A percentile compares a stretch with the other conserved stretches of the same genome.
These are phyloP conservation scores for Holothuria glaberrima DNA, from an alignment of 35 echinoderm and acorn worm species.

Conservation along the genomic window DNA sequence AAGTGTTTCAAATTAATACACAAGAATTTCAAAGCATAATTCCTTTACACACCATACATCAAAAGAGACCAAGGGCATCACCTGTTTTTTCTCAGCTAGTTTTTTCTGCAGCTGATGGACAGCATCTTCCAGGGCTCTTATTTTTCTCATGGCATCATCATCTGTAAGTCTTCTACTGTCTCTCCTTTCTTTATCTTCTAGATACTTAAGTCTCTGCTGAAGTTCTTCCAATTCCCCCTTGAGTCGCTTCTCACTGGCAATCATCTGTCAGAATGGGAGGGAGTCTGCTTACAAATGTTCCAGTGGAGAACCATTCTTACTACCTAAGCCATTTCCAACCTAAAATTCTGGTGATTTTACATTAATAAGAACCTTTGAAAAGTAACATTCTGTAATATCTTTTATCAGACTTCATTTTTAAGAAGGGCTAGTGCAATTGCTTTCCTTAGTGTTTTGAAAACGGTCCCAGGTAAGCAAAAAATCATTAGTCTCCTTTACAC, in stretches of 20 bases:
- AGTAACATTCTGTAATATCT: too few species aligned
- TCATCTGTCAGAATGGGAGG: conserved; percentile 55
- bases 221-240: conserved; percentile 87
- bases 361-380: too few species aligned
- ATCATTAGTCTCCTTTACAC: too few species aligned
- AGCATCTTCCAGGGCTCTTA: conserved; percentile 80
- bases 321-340: too few species aligned
- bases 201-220: conserved; percentile 73
- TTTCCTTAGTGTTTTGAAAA: too few species aligned
- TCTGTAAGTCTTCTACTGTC: conserved; percentile 80
- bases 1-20: not conserved
- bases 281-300: too few species aligned
- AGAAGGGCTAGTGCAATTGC: too few species aligned
- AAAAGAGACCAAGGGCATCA: conserved; percentile 3
- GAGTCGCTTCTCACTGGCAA: conserved; percentile 84
- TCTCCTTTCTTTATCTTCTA: conserved; percentile 87
- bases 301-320: not conserved
- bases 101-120: conserved; percentile 97
- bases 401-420: too few species aligned
- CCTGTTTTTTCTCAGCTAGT: conserved; percentile 95
- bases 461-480: too few species aligned
- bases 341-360: too few species aligned
- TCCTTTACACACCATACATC: too few species aligned
- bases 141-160: conserved; percentile 91
- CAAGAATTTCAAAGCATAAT: not conserved